Evolutionary conservation across 2,113 vertebrate genomes (phyloP).

Genomic region (Asarcornis scutulata): DNA sequence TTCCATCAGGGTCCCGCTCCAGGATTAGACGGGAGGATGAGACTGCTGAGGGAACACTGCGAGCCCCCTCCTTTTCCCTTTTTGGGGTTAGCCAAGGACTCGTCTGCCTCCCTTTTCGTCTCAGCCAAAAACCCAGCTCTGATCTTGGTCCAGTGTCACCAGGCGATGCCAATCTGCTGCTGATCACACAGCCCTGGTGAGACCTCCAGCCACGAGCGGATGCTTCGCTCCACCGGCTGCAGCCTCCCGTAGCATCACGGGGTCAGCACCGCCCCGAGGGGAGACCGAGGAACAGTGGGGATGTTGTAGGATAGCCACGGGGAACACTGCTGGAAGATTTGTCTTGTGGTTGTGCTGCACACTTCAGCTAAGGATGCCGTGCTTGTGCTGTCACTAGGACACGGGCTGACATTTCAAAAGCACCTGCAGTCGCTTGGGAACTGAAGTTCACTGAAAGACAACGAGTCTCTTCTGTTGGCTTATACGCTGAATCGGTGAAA

Average conservation of each 20-base stretch:
- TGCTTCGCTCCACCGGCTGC: not conserved
- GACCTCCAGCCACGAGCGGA: not conserved
- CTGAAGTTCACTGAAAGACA: not conserved
- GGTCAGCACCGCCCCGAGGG: not conserved
- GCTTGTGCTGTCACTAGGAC: not conserved
- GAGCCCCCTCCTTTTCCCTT: not conserved
- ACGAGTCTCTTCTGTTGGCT: not conserved
- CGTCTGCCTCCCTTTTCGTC: not conserved
- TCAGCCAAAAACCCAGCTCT: not conserved
- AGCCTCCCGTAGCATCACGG: rapidly evolving
- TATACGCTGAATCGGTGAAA: not conserved
- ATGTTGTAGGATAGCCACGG: not conserved
- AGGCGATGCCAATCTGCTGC: not conserved
- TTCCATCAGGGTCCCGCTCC: not conserved
- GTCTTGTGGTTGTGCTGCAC: not conserved
- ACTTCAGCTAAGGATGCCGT: not conserved
- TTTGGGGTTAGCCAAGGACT: not conserved
- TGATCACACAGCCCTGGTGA: not conserved
- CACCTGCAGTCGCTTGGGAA: not conserved
- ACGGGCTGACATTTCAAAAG: not conserved
- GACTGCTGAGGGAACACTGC: not conserved
- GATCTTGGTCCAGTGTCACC: not conserved
- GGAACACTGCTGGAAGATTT: not conserved
- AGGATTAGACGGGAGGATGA: not conserved
- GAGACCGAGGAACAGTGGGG: not conserved